Percentiles rank a stretch among this genome's conserved stretches.
Evolutionary conservation across 2,888 invertebrate species (phyloP).

Genomic region (Fabriciana adippe): DNA sequence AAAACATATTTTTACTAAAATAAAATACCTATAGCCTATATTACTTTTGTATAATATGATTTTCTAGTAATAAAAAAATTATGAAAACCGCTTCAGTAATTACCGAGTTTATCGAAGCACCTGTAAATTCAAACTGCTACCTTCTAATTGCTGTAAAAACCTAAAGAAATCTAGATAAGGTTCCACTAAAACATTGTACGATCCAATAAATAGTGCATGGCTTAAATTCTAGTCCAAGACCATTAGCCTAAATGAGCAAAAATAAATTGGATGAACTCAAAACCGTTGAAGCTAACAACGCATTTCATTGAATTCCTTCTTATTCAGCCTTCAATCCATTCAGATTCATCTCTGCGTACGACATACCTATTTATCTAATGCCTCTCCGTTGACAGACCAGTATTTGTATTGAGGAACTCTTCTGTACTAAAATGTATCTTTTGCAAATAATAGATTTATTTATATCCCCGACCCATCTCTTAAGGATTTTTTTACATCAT

Average conservation of each 20-base stretch:
- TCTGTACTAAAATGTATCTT: not conserved
- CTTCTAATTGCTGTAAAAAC: not conserved
- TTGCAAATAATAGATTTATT: not conserved
- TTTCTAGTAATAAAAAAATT: too few species aligned
- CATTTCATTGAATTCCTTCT: conserved; percentile 38
- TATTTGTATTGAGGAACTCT: conserved; percentile 13
- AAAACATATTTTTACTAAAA: too few species aligned
- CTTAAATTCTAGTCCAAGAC: conserved; percentile 37
- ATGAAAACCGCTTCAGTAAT: too few species aligned
- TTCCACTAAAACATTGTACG: conserved; percentile 12
- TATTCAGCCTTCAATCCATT: conserved; percentile 40
- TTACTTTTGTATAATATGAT: too few species aligned
- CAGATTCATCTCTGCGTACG: conserved; percentile 34
- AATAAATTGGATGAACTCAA: conserved; percentile 40
- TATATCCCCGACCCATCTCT: too few species aligned
- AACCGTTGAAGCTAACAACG: conserved; percentile 38
- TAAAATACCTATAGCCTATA: too few species aligned
- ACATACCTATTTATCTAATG: conserved; percentile 37
- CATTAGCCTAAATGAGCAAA: conserved; percentile 41
- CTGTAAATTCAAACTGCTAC: too few species aligned
- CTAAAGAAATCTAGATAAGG: not conserved
- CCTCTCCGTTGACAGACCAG: conserved; percentile 32
- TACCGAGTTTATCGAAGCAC: too few species aligned
- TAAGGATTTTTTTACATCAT: too few species aligned
- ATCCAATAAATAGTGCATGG: conserved; percentile 27